Base-by-base conservation (phyloP, 1,140 invertebrate genomes). In the Limonius californicus region DNA sequence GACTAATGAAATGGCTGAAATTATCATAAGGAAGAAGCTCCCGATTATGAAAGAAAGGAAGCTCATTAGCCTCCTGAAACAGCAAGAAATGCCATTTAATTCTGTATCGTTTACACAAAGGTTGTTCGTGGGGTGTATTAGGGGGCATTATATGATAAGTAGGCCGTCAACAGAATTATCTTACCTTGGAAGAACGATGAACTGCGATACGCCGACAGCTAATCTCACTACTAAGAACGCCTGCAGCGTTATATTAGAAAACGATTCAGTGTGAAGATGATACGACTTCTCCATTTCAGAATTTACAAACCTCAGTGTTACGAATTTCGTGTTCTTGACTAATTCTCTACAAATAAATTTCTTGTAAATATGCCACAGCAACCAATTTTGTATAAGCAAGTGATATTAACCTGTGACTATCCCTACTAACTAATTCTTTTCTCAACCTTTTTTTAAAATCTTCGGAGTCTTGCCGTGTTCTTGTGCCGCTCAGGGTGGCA, bases 341-440 rank as follows among this genome's bases (percentile, higher is more conserved):
- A 91, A 71, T 69, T 89, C 87, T 65, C 85, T 87, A 67, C 6
- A 63, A 70, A 64, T 50, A 16, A 54, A 54, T 6, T 23, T 54
- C 15, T 54, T 54, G 3, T 19, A n/a, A 19, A 6, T 9, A 19
- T n/a, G n/a, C n/a, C n/a, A n/a, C n/a, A n/a, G n/a, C n/a, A n/a
- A n/a, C n/a, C n/a, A n/a, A n/a, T n/a, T n/a, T n/a, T n/a, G n/a
- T n/a, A n/a, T n/a, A n/a, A n/a, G n/a, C n/a, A n/a, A n/a, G n/a
- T n/a, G 9, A 59, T 43, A 80, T 77, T 80, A 79, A 89, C 87
- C 83, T 87, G 73, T 89, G 83, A 30, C 87, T 87, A 79, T 92
- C 89, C 74, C 90, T 83, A 69, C 87, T 90, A 59, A 92, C 86
- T 16, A 95, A 81, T 73, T 94, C 92, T 75, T 91, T 87, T 68